Evolutionary conservation across 2,888 invertebrate species (phyloP), one percentile per base, ranked within the genome.

Genomic region (Nemapogon koenigi): DNA sequence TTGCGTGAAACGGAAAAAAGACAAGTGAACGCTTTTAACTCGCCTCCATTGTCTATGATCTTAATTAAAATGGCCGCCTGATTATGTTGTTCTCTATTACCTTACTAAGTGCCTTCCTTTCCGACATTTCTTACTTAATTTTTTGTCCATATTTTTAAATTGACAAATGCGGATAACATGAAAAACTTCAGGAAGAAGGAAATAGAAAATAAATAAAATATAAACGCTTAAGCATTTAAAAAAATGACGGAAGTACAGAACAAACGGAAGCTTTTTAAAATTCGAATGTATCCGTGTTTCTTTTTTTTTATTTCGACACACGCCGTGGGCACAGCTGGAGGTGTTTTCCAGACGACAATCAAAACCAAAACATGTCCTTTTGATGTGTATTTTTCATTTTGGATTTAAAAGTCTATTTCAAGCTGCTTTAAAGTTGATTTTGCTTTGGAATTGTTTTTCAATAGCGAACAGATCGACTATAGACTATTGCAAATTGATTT

Each of bases 401-500:
- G 8, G 14, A 8, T 11, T 6, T 13, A 4, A 7, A n/a, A 11
- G 28, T n/a, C 11, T 29, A 15, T 29, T 29, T 3, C 13, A n/a
- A n/a, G n/a, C n/a, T n/a, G n/a, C n/a, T n/a, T 29, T 29, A 3
- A 29, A 29, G 14, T 22, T 22, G 22, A 22, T 22, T 7, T 22
- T 22, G 6, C 4, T 22, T 22, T 22, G n/a, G n/a, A 22, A 22
- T 22, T 7, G 6, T 22, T 22, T 22, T 22, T 22, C 4, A 22
- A 6, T 6, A 22, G 22, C 4, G 22, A 14, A 29, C 8, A 3
- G 6, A 2, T 35, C 22, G 19, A 35, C 25, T 10, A 15, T 15
- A 25, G 22, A 25, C 25, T 22, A 50, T 63, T 72, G 76, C 75
- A 71, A 73, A 75, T 73, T 71, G 69, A 52, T 54, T 59, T 61